Base-by-base conservation (phyloP, 2,888 invertebrate species). In the Lasioglossum figueresi region DNA sequence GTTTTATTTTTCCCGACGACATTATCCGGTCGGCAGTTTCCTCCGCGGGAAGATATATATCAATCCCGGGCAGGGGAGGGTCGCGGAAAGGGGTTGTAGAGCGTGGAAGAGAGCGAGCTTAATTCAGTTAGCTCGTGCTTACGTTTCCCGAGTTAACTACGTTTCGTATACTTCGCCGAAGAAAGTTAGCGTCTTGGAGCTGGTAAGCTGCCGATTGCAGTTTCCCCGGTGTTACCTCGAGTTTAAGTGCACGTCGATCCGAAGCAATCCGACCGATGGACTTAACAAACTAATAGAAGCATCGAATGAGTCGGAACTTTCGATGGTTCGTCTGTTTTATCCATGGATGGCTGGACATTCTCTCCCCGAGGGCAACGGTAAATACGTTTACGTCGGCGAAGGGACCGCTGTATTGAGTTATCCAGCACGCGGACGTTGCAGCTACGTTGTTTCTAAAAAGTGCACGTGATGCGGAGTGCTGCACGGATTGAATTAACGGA, bases 121-220 rank as follows among this genome's bases (percentile, higher is more conserved):
- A 88, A 88, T 89, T 89, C 80, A 74, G 87, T 88, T 89, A 88
- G 83, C 82, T 75, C 76, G 79, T 80, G 83, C 83, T 85, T 87
- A 76, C 84, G 83, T 87, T 88, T 83, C 79, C 76, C 19, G 80
- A 83, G 87, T 85, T 84, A 88, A 88, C 80, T 88, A 76, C 79
- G 78, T 83, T 89, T 87, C 83, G 87, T 83, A 76, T 77, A 86
- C 74, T 85, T 85, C 81, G 6, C 48, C 31, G 70, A 71, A 77
- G 83, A 85, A 83, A 85, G 85, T 85, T 80, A 80, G 76, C 77
- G 76, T 79, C 82, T 79, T 76, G 27, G 75, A 71, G 71, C 77
- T 27, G 48, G 76, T 76, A 76, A 83, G 66, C 85, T 85, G 85
- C 82, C 85, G 82, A 82, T 82, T 82, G 82, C 82, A 86, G 76